Conservation (phyloP, 1,140 invertebrate species). For the Tribolium castaneum region DNA sequence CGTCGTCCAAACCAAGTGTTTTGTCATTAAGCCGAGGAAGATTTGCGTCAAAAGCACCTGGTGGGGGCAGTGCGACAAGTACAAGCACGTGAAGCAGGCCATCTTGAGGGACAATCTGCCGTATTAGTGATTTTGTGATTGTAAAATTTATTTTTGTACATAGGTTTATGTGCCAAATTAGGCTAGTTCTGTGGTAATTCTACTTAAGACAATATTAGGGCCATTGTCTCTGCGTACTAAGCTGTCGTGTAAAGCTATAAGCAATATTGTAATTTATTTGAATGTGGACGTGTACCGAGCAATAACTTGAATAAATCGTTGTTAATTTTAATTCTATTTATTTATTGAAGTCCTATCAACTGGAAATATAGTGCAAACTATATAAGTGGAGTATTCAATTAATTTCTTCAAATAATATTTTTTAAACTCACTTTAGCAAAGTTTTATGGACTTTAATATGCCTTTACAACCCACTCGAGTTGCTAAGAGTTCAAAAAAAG, state of each 20-base stretch:
- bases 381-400: too few relatives aligned
- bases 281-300: conserved; percentile 15
- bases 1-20: conserved; percentile 91
- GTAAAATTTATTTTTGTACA: conserved; percentile 20
- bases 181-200: neutral
- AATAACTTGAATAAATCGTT: conserved; percentile 36
- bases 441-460: too few relatives aligned
- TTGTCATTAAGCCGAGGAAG: conserved; percentile 82
- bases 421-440: too few relatives aligned
- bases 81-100: conserved; percentile 78
- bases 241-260: neutral
- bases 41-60: conserved; percentile 80
- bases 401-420: too few relatives aligned
- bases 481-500: too few relatives aligned
- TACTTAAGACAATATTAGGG: conserved; percentile 24
- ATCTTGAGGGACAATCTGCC: conserved; percentile 79
- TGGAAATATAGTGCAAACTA: too few relatives aligned
- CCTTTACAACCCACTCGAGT: too few relatives aligned
- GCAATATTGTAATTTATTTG: conserved; percentile 22
- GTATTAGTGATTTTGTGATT: conserved; percentile 66
- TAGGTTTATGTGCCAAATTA: conserved; percentile 34
- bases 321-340: conserved; percentile 6
- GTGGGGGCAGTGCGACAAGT: conserved; percentile 85
- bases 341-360: too few relatives aligned
- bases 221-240: neutral